phyloP scores from a whole-genome alignment of 2,797 vertebrate species.

The Mus minutoides region DNA sequence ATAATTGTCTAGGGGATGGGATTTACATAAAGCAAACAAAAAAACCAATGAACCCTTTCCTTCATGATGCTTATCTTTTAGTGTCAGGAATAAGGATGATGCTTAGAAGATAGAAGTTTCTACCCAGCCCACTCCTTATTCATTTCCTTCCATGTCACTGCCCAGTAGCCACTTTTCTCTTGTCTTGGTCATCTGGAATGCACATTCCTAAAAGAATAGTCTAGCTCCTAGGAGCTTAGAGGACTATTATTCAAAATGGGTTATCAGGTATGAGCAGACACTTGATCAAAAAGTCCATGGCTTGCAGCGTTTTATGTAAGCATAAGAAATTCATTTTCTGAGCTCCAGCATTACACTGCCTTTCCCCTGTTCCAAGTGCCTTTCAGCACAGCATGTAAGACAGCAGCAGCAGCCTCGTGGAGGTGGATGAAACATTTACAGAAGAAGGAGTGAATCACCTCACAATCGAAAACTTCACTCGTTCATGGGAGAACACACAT shows the following conservation, averaged over 20 bases:
- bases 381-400: slow-evolving; percentile 21
- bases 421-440: background rate
- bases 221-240: background rate
- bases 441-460: background rate
- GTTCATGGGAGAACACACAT: background rate
- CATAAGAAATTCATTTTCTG: slow-evolving; percentile 39
- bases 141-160: background rate
- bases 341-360: background rate
- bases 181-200: background rate
- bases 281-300: slow-evolving; percentile 20
- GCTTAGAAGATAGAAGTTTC: background rate
- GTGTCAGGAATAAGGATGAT: background rate
- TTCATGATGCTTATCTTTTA: background rate
- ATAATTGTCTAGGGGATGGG: background rate
- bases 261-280: slow-evolving; percentile 6
- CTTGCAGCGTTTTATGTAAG: slow-evolving; percentile 42
- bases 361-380: background rate
- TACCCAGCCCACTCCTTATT: background rate
- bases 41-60: background rate
- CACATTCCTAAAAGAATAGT: background rate
- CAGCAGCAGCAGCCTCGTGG: background rate
- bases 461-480: background rate
- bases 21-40: background rate
- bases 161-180: background rate
- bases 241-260: background rate